phyloP scores from a whole-genome alignment of 2,888 invertebrate genomes.

The Frankliniella fusca region DNA sequence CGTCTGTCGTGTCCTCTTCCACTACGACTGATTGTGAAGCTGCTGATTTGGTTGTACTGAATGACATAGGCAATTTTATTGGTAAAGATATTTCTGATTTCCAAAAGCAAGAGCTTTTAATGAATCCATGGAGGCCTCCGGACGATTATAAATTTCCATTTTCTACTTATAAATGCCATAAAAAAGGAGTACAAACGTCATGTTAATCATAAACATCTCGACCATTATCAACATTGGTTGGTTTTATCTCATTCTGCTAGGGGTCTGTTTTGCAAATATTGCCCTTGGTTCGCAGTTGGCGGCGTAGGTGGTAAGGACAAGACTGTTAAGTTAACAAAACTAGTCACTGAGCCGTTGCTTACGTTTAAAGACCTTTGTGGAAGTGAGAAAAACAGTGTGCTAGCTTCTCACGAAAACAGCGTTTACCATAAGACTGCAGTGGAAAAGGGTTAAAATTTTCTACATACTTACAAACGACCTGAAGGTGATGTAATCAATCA shows the following conservation, averaged over 20 bases:
- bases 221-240: constrained; percentile 34
- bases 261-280: constrained; percentile 38
- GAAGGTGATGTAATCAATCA: constrained; percentile 34
- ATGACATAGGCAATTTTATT: constrained; percentile 27
- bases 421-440: constrained; percentile 37
- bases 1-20: no score
- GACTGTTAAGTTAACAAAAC: constrained; percentile 35
- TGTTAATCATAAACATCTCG: constrained; percentile 35
- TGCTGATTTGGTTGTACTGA: no score
- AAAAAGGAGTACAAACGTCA: constrained; percentile 34
- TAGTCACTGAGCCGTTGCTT: constrained; percentile 37
- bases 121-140: constrained; percentile 33
- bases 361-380: constrained; percentile 38
- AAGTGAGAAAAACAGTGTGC: constrained; percentile 35
- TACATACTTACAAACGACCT: constrained; percentile 30
- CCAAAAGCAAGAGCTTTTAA: constrained; percentile 22
- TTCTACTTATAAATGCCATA: no score
- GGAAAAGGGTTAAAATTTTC: constrained; percentile 33
- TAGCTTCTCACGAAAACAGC: constrained; percentile 34
- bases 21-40: no score
- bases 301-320: constrained; percentile 35
- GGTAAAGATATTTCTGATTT: constrained; percentile 21
- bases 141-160: no score
- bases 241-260: constrained; percentile 31
- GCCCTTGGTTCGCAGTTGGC: constrained; percentile 35